These are phyloP conservation scores for Blomia tropicalis DNA, from an alignment of 2,888 invertebrate species.

Conservation along the genomic window DNA sequence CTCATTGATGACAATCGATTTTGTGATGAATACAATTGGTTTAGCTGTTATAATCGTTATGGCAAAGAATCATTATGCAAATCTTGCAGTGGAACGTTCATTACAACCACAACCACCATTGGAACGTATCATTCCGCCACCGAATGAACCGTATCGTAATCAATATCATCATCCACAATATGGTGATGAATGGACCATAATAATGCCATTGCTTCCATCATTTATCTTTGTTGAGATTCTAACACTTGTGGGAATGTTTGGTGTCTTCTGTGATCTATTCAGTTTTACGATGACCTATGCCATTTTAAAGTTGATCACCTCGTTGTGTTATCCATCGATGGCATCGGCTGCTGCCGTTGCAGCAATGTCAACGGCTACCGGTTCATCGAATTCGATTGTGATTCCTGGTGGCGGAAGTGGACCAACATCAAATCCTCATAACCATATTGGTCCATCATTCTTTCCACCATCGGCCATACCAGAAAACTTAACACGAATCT, in stretches of 20 bases:
- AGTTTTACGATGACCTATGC: slow-evolving; percentile 14
- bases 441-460: background rate
- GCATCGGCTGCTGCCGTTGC: slow-evolving; percentile 9
- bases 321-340: slow-evolving; percentile 15
- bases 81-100: background rate
- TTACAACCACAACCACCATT: background rate
- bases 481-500: background rate
- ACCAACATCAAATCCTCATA: background rate
- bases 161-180: background rate
- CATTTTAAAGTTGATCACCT: slow-evolving; percentile 7
- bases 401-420: slow-evolving; percentile 1
- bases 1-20: slow-evolving; percentile 12
- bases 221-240: slow-evolving; percentile 12
- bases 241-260: slow-evolving; percentile 7
- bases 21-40: slow-evolving; percentile 16
- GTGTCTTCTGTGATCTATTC: slow-evolving; percentile 15
- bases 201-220: slow-evolving; percentile 5
- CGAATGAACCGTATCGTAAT: background rate
- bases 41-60: slow-evolving; percentile 3
- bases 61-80: slow-evolving; percentile 3
- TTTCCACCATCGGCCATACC: slow-evolving; percentile 1
- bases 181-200: slow-evolving; percentile 7
- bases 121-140: background rate
- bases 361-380: slow-evolving; percentile 1
- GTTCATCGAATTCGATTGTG: background rate